These are phyloP conservation scores for Trachythela sp. DNA, from an alignment of 64 coral and sea anemone species.

Conservation along the genomic window DNA sequence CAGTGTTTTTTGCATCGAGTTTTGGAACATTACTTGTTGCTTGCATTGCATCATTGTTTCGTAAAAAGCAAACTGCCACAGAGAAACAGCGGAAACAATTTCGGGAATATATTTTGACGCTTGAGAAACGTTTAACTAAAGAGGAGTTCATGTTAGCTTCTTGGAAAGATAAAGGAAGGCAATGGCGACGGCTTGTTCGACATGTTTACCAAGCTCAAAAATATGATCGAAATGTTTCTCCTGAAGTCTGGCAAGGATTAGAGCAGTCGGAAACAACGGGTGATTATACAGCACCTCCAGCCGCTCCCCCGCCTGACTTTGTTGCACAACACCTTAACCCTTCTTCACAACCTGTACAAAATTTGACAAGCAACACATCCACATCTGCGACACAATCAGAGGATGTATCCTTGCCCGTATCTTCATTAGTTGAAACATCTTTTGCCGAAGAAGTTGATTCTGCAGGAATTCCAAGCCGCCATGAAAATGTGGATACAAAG, in stretches of 20 bases:
- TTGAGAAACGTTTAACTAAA: slow-evolving; percentile 62
- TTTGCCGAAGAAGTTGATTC: no score
- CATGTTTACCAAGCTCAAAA: slow-evolving; percentile 82
- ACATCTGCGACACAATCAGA: no score
- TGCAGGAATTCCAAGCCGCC: neutral
- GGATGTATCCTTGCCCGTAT: no score
- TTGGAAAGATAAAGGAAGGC: slow-evolving; percentile 69
- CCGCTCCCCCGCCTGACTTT: neutral
- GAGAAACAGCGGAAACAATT: slow-evolving; percentile 73
- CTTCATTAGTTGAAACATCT: no score
- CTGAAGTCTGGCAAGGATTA: slow-evolving; percentile 16
- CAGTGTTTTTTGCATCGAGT: slow-evolving; percentile 52
- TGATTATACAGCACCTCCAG: slow-evolving; percentile 9
- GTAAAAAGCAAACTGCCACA: slow-evolving; percentile 46
- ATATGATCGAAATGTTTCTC: slow-evolving; percentile 20
- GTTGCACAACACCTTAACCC: neutral
- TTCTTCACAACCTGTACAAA: neutral
- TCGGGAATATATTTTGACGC: slow-evolving; percentile 39
- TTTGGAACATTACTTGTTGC: slow-evolving; percentile 46
- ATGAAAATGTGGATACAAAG: neutral
- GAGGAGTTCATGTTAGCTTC: slow-evolving; percentile 78
- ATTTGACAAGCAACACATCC: no score
- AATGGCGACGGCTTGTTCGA: slow-evolving; percentile 74
- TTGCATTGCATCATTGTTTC: slow-evolving; percentile 40
- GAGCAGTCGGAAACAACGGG: neutral